Evolutionary conservation across 2,888 invertebrate genomes (phyloP).

Genomic region (Meteorus colon): DNA sequence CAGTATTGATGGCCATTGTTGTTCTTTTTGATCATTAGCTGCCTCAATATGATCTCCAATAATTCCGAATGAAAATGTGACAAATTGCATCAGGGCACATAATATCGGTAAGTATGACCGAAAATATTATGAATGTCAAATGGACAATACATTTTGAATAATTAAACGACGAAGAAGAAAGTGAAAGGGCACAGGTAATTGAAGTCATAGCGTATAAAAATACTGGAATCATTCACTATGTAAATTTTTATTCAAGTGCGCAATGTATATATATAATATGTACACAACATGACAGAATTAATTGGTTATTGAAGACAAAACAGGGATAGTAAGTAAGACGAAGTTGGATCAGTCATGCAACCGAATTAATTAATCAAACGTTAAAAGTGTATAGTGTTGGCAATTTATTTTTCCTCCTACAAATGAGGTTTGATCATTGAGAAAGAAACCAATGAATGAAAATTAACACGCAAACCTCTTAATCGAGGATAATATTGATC

Average conservation of each 20-base stretch:
- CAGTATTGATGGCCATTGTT: slow-evolving; percentile 62
- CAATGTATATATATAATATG: slow-evolving; percentile 43
- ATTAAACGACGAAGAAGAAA: slow-evolving; percentile 6
- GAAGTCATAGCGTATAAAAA: slow-evolving; percentile 37
- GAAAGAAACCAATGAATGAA: background rate
- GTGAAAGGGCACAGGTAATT: slow-evolving; percentile 9
- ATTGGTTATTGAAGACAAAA: slow-evolving; percentile 36
- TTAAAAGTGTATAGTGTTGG: slow-evolving; percentile 14
- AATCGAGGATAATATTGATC: background rate
- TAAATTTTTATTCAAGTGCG: slow-evolving; percentile 55
- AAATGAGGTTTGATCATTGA: slow-evolving; percentile 1
- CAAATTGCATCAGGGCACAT: slow-evolving; percentile 2
- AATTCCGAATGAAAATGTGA: background rate
- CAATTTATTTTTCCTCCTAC: background rate
- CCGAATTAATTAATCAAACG: slow-evolving; percentile 30
- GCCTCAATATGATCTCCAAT: background rate
- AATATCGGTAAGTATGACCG: background rate
- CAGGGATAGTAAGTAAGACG: slow-evolving; percentile 36
- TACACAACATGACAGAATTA: slow-evolving; percentile 49
- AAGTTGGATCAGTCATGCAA: slow-evolving; percentile 32
- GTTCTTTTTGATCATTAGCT: slow-evolving; percentile 2
- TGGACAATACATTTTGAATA: no score
- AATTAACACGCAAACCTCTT: background rate
- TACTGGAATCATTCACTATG: slow-evolving; percentile 56
- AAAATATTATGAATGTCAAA: background rate